These are phyloP conservation scores for Brachyhypopomus occidentalis DNA, from an alignment of 2,113 vertebrate species.

Conservation along the genomic window DNA sequence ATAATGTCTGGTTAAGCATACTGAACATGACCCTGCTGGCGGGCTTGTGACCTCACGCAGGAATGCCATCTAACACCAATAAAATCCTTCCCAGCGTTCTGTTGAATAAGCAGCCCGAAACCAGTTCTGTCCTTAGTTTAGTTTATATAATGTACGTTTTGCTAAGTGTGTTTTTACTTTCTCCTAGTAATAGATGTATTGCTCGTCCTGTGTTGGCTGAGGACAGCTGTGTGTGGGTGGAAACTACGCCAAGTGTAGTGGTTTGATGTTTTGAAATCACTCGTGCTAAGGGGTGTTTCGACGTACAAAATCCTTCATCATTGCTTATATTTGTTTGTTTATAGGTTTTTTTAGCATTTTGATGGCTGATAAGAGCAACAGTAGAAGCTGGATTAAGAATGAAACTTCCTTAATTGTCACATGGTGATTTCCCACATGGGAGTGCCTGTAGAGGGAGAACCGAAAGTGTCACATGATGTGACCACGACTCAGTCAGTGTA, in stretches of 20 bases:
- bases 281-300: not conserved
- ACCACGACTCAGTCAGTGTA: constrained; percentile 37
- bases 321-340: not conserved
- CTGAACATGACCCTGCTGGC: too few species aligned
- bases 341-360: not conserved
- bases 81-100: too few species aligned
- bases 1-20: too few species aligned
- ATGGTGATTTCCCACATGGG: constrained; percentile 52
- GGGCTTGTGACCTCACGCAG: too few species aligned
- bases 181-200: constrained; percentile 8
- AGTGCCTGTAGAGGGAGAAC: constrained; percentile 45
- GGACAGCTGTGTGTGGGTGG: constrained; percentile 4
- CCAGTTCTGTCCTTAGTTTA: not conserved
- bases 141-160: not conserved
- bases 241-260: constrained; percentile 39
- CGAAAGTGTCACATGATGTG: constrained; percentile 51
- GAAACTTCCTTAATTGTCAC: constrained; percentile 41
- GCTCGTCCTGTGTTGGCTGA: not conserved
- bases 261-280: constrained; percentile 32
- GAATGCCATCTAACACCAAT: too few species aligned
- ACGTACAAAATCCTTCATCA: not conserved
- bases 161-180: not conserved
- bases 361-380: not conserved
- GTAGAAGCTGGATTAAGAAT: not conserved
- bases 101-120: too few species aligned